phyloP scores from a whole-genome alignment of 1,140 invertebrate genomes.

The Nebria ingens region DNA sequence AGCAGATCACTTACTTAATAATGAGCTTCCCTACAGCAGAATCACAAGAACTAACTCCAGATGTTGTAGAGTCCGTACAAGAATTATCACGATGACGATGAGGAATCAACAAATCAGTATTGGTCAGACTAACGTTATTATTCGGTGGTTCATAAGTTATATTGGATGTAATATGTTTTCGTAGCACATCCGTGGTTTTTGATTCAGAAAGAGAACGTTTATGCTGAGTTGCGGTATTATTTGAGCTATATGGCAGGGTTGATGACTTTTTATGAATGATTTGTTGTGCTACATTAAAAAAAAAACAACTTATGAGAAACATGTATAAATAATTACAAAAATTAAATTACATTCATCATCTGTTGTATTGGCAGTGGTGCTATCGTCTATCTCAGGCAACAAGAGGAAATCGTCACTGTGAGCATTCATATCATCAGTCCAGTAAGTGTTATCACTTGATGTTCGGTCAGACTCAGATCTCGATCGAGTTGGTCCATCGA shows the following conservation, averaged over 20 bases:
- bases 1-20: constrained; percentile 40
- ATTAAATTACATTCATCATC: constrained; percentile 16
- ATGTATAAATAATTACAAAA: constrained; percentile 10
- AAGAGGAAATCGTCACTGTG: constrained; percentile 13
- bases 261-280: constrained; percentile 36
- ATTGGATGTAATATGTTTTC: neutral
- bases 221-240: constrained; percentile 37
- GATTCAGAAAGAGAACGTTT: constrained; percentile 51
- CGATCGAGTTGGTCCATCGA: neutral
- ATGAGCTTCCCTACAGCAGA: constrained; percentile 47
- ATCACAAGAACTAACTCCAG: constrained; percentile 67
- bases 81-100: constrained; percentile 38
- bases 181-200: constrained; percentile 41
- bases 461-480: constrained; percentile 17
- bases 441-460: constrained; percentile 16
- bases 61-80: constrained; percentile 65
- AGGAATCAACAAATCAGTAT: constrained; percentile 29
- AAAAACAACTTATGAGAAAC: constrained; percentile 10
- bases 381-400: constrained; percentile 4
- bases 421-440: constrained; percentile 13
- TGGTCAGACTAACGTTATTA: neutral
- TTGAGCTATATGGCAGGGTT: constrained; percentile 41
- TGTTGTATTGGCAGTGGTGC: constrained; percentile 8
- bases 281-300: constrained; percentile 12
- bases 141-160: neutral